Conservation (phyloP, 1,140 invertebrate genomes). For the Scaptodrosophila lebanonensis region DNA sequence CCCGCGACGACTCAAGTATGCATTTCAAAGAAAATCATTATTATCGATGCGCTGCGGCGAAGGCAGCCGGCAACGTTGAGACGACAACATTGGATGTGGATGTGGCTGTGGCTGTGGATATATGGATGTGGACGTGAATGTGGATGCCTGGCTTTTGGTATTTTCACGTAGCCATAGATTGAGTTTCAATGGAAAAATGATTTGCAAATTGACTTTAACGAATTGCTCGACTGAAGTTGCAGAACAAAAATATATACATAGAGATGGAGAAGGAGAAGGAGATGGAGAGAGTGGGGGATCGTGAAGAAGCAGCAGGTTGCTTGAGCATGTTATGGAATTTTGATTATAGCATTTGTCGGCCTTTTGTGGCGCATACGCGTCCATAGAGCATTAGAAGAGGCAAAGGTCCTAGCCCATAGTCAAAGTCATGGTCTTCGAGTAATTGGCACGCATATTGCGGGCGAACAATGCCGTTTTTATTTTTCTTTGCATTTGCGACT, state of each 20-base stretch:
- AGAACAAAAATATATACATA: too few relatives aligned
- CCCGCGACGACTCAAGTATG: slow-evolving; percentile 55
- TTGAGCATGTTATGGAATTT: slow-evolving; percentile 62
- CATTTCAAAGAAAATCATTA: slow-evolving; percentile 77
- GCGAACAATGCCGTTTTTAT: too few relatives aligned
- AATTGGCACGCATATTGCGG: too few relatives aligned
- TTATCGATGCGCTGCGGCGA: slow-evolving; percentile 67
- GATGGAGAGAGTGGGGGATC: too few relatives aligned
- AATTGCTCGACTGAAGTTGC: slow-evolving; percentile 54
- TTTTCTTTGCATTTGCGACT: too few relatives aligned
- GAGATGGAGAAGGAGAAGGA: too few relatives aligned
- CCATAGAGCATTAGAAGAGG: background rate
- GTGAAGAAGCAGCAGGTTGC: background rate
- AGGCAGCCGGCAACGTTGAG: slow-evolving; percentile 1
- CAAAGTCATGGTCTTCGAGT: slow-evolving; percentile 9
- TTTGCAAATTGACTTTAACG: slow-evolving; percentile 77
- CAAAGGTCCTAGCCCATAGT: slow-evolving; percentile 21
- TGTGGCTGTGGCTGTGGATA: slow-evolving; percentile 3
- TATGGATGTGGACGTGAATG: slow-evolving; percentile 8
- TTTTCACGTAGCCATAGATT: slow-evolving; percentile 74
- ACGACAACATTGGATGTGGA: slow-evolving; percentile 4
- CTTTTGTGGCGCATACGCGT: too few relatives aligned
- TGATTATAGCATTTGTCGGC: slow-evolving; percentile 68
- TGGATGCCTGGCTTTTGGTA: slow-evolving; percentile 46
- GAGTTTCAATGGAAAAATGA: slow-evolving; percentile 77